These are phyloP conservation scores for Notoglanidium macrostoma DNA, from an alignment of 2,797 vertebrate genomes.

Conservation along the genomic window DNA sequence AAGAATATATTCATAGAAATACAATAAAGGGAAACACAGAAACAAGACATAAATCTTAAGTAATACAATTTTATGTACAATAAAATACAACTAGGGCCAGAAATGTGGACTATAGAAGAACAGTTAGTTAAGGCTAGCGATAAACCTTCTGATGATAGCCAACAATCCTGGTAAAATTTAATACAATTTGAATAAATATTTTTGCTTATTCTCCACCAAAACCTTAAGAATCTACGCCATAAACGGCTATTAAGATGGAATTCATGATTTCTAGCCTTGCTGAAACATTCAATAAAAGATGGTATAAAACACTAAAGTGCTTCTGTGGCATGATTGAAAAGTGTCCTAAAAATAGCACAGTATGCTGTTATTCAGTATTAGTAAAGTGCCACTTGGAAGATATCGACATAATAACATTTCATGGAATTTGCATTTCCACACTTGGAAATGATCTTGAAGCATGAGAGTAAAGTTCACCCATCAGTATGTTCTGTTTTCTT, in stretches of 20 bases:
- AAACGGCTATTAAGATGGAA: neutral
- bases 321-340: neutral
- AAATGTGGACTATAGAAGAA: no score
- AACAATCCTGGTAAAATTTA: neutral
- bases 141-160: no score
- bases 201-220: neutral
- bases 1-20: neutral
- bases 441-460: neutral
- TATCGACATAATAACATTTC: neutral
- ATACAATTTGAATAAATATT: neutral
- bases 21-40: no score
- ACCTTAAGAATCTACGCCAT: neutral
- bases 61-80: no score
- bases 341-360: neutral
- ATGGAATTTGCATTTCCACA: neutral
- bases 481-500: conserved; percentile 29
- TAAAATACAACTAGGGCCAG: no score
- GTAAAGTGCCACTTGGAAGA: neutral
- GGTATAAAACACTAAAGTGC: neutral
- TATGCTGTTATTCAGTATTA: neutral
- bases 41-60: no score
- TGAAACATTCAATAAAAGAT: neutral
- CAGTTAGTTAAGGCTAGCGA: no score
- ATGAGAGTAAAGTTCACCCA: neutral
- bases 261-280: neutral